Evolutionary conservation across 2,888 invertebrate species (phyloP).

Genomic region (Drosophila neonasuta): DNA sequence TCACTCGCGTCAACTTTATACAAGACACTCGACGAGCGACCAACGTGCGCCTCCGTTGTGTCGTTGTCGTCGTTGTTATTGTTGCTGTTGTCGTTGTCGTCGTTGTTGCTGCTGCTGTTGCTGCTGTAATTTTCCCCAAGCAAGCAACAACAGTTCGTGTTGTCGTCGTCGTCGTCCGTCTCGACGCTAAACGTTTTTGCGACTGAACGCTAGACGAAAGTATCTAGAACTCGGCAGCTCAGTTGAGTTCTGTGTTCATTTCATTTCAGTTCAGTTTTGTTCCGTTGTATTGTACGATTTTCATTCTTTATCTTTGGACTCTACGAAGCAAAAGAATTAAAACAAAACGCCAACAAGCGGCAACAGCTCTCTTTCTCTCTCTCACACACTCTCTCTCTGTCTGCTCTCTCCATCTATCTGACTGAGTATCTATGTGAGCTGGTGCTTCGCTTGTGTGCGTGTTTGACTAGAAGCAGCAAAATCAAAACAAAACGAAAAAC

Average conservation of each 20-base stretch:
- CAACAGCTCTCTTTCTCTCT: conserved; percentile 3
- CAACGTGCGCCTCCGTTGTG: conserved; percentile 18
- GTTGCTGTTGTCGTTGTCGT: conserved; percentile 10
- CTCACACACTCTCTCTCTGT: neutral
- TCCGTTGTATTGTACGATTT: conserved; percentile 42
- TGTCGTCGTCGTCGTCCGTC: conserved; percentile 55
- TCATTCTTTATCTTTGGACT: conserved; percentile 65
- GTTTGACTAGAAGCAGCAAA: conserved; percentile 63
- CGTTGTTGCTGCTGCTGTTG: conserved; percentile 25
- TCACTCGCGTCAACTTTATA: conserved; percentile 67
- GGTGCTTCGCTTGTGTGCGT: conserved; percentile 10
- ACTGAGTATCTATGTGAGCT: conserved; percentile 43
- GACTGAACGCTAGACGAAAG: conserved; percentile 76
- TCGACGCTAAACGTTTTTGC: conserved; percentile 73
- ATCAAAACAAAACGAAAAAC: conserved; percentile 76
- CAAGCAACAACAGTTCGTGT: conserved; percentile 31
- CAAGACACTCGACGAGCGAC: conserved; percentile 52
- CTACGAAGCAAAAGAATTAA: conserved; percentile 73
- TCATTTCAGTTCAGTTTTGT: conserved; percentile 12
- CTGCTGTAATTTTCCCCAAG: conserved; percentile 49
- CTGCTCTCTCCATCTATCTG: conserved; percentile 6
- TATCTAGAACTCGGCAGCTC: conserved; percentile 76
- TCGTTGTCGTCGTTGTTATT: conserved; percentile 16
- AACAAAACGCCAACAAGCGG: conserved; percentile 67
- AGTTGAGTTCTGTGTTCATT: conserved; percentile 32